Evolutionary conservation across 2,888 invertebrate species (phyloP), one percentile per base, ranked within the genome.

Genomic region (Isotomurus palustris): DNA sequence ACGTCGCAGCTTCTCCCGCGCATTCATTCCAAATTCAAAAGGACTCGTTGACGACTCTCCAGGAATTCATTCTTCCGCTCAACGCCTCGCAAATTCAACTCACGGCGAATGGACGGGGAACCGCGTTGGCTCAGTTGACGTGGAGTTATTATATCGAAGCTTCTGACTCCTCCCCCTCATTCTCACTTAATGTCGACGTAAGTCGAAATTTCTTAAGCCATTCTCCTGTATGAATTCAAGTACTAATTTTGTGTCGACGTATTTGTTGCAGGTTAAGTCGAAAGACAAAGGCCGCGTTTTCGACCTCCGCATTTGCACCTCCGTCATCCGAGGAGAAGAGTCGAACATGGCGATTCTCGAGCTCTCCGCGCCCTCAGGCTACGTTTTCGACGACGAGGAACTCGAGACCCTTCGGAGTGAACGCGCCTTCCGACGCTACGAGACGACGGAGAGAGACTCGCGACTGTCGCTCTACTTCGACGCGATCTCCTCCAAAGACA

Each of bases 291-390:
- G 50, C 12, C 52, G 43, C 3, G 41, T 43, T 12, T 25, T 62
- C 10, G 21, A 35, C 12, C 28, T 65, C 3, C 48, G 53, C 6
- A 29, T 65, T 22, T 61, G 61, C 25, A 40, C 56, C 8, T 12
- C 40, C 12, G 62, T 38, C 35, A 3, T 40, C n/a, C 41, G 45
- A 24, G 36, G 32, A 8, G 47, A 44, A 14, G 19, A 32, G 65
- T 88, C 88, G 62, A 93, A 93, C 66, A 87, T 94, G 84, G 88
- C 90, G 8, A 85, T 94, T 0, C 85, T 94, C 80, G 91, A 91
- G 72, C 86, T 94, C 0, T 84, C 84, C 60, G 78, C 94, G 55
- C 92, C 93, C 0, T 92, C 92, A 0, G 94, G 94, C n/a, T 95
- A 87, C 73, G 82, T 87, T 0, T 88, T 88, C 0, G 90, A 92